These are phyloP conservation scores for Chaenocephalus aceratus DNA, from an alignment of 2,113 vertebrate species.

Conservation along the genomic window DNA sequence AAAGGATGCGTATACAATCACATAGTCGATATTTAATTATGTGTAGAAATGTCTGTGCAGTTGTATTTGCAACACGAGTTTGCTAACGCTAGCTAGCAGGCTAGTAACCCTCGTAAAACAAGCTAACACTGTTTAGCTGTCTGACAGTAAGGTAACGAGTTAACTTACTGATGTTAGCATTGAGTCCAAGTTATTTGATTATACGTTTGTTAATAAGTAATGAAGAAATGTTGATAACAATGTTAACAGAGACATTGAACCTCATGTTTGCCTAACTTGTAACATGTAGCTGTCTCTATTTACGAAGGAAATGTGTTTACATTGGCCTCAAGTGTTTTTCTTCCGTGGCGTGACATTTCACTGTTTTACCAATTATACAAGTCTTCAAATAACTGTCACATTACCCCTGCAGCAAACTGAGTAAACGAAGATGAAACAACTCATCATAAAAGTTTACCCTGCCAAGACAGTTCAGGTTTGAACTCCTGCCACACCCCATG, in stretches of 20 bases:
- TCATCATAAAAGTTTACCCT: conserved; percentile 5
- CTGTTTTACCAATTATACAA: not conserved
- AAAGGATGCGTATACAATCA: accelerated
- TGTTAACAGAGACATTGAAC: not conserved
- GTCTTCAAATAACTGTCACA: not conserved
- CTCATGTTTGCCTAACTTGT: not conserved
- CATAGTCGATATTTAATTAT: not conserved
- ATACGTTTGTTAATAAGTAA: not conserved
- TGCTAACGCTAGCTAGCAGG: conserved; percentile 20
- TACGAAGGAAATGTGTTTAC: conserved; percentile 49
- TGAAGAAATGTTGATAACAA: not conserved
- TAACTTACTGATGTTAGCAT: not conserved
- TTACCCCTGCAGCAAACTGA: not conserved
- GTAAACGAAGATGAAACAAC: not conserved
- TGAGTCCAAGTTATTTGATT: not conserved
- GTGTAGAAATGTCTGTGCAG: accelerated
- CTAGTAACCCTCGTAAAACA: conserved; percentile 12
- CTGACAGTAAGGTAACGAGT: not conserved
- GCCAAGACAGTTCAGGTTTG: not conserved
- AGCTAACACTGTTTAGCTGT: conserved; percentile 18
- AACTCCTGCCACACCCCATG: conserved; percentile 64
- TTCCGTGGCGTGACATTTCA: not conserved
- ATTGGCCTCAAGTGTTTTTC: conserved; percentile 29
- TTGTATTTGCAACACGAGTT: not conserved
- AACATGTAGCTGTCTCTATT: not conserved